Evolutionary conservation across 92 coral and sea anemone species (phyloP).

Genomic region (Ricordea florida): DNA sequence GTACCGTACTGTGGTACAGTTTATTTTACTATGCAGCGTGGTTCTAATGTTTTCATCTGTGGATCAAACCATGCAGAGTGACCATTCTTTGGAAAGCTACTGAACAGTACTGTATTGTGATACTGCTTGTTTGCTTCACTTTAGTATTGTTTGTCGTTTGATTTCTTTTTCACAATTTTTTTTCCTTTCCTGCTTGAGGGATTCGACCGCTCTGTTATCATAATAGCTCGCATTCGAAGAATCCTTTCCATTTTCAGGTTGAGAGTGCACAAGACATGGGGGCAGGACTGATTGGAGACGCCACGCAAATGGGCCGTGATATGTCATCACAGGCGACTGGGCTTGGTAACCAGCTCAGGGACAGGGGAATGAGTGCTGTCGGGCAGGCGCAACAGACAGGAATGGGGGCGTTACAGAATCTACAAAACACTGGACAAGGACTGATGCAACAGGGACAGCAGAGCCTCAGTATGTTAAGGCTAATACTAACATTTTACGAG

Average conservation of each 20-base stretch:
- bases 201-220: background rate
- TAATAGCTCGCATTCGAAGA: background rate
- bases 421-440: conserved; percentile 77
- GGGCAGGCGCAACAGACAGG: conserved; percentile 74
- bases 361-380: conserved; percentile 74
- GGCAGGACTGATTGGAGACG: conserved; percentile 65
- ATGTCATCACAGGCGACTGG: conserved; percentile 73
- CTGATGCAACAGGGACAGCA: conserved; percentile 66
- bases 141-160: too few relatives aligned
- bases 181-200: background rate
- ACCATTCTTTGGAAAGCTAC: too few relatives aligned
- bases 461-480: conserved; percentile 51
- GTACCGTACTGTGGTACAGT: too few relatives aligned
- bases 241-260: conserved; percentile 16
- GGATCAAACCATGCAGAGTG: too few relatives aligned
- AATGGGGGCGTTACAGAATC: conserved; percentile 79
- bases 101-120: too few relatives aligned
- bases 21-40: too few relatives aligned
- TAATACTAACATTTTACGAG: background rate
- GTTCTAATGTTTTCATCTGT: too few relatives aligned
- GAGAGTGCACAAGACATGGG: conserved; percentile 76
- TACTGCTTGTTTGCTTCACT: too few relatives aligned
- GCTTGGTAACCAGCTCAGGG: conserved; percentile 69
- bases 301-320: conserved; percentile 64
- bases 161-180: too few relatives aligned